Evolutionary conservation across 2,888 invertebrate genomes (phyloP).

Genomic region (Glaucopsyche alexis): DNA sequence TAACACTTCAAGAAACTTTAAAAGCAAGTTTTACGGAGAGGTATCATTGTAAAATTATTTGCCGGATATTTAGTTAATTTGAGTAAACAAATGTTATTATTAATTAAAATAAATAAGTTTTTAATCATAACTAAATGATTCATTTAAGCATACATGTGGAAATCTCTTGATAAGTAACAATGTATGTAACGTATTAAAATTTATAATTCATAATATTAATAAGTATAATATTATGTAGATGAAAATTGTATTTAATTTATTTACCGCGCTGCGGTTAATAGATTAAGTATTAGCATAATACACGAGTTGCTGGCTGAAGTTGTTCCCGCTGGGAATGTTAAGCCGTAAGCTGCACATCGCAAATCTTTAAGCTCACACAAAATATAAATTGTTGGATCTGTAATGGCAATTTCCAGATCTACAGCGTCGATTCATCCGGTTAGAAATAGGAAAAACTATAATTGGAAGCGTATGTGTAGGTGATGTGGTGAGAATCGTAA

Average conservation of each 20-base stretch:
- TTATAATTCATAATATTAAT: neutral
- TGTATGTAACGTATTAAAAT: neutral
- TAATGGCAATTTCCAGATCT: neutral
- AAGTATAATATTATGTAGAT: constrained; percentile 6
- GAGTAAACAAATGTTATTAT: no score
- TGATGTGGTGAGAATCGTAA: no score
- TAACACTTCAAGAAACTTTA: no score
- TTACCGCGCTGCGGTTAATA: constrained; percentile 21
- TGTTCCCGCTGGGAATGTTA: constrained; percentile 26
- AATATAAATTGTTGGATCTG: constrained; percentile 10
- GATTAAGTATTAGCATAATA: constrained; percentile 28
- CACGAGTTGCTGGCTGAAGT: constrained; percentile 2
- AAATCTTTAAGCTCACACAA: constrained; percentile 18
- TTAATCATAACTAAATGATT: no score
- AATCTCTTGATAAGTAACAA: no score
- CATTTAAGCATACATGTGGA: no score
- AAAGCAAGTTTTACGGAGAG: no score
- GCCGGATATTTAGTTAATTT: no score
- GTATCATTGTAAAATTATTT: no score
- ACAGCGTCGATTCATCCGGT: neutral
- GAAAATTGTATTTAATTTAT: constrained; percentile 6
- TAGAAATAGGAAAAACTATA: neutral
- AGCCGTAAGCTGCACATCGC: constrained; percentile 18
- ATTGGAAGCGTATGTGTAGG: no score
- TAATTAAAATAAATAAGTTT: no score